Conservation (phyloP, 2,797 vertebrate genomes). For the Anas bernieri region DNA sequence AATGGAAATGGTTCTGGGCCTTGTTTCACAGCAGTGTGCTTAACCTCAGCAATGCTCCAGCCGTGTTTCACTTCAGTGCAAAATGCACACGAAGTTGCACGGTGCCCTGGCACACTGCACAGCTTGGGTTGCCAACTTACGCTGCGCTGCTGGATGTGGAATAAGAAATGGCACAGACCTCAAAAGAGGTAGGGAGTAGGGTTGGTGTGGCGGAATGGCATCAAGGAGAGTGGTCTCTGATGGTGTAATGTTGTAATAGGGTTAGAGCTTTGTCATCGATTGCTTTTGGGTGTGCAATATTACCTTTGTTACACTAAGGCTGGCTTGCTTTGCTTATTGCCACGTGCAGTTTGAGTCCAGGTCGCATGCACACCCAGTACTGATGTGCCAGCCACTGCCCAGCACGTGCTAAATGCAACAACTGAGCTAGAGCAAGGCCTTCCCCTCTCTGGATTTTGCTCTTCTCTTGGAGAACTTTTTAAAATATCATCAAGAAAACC, state of each 20-base stretch:
- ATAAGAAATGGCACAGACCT: rapidly evolving
- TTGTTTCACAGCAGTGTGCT: neutral
- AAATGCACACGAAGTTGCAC: rapidly evolving
- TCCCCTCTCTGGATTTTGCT: rapidly evolving
- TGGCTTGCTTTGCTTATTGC: rapidly evolving
- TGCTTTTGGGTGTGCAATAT: no score
- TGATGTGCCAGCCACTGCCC: neutral
- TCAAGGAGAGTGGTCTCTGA: rapidly evolving
- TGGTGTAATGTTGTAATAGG: rapidly evolving
- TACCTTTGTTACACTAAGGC: neutral
- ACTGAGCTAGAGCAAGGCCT: neutral
- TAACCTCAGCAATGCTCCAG: rapidly evolving
- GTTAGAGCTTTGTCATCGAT: rapidly evolving
- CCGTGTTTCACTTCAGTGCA: rapidly evolving
- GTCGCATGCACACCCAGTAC: rapidly evolving
- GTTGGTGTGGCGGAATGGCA: rapidly evolving
- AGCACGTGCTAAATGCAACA: no score
- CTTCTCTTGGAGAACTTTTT: neutral
- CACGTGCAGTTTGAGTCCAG: rapidly evolving
- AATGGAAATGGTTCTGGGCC: rapidly evolving
- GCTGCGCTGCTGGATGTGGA: neutral
- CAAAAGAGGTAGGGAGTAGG: neutral
- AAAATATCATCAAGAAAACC: rapidly evolving
- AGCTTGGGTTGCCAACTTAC: rapidly evolving
- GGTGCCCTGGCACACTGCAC: rapidly evolving